Base-by-base conservation (phyloP, 2,888 invertebrate genomes). In the Melanotus villosus region DNA sequence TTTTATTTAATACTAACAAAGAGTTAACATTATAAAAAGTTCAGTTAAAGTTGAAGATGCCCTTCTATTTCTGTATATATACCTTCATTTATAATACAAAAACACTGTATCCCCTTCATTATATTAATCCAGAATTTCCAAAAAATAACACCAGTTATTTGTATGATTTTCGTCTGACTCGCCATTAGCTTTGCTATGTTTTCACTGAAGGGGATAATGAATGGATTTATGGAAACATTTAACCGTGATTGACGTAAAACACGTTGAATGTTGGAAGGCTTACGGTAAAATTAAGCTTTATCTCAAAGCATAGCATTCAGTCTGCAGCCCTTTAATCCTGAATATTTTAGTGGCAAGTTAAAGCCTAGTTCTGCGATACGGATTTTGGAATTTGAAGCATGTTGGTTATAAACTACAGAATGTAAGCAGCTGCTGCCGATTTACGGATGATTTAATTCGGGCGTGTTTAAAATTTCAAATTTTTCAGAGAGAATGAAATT, bases 311-410 rank as follows among this genome's bases (percentile, higher is more conserved):
- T 36, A 50, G 18, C 47, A 43, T 65, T 65, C 56, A 26, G 19
- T 32, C 36, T 58, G 16, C 45, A 36, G 34, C 52, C 65, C 57
- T 58, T 58, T 65, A 65, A 65, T 50, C 34, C 58, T 36, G 32
- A 65, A 65, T 65, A 65, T 65, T 65, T 65, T 58, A 50, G 65
- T 59, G 65, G 65, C 65, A 65, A 58, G 58, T 65, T 65, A 58
- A 65, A 65, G 50, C 65, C 47, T 36, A 58, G 58, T 52, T 59
- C n/a, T 34, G 16, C 38, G 52, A 47, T 59, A 50, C 38, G 50
- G 65, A 47, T 65, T 65, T 65, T 12, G 50, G 47, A 65, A 57
- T 65, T 65, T 59, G 47, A 58, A 52, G 50, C 65, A 59, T 52
- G 52, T 52, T 30, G 18, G 52, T 32, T 52, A 10, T 52, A 52